phyloP scores from a whole-genome alignment of 1,140 invertebrate genomes.

The Drosophila pallidifrons region DNA sequence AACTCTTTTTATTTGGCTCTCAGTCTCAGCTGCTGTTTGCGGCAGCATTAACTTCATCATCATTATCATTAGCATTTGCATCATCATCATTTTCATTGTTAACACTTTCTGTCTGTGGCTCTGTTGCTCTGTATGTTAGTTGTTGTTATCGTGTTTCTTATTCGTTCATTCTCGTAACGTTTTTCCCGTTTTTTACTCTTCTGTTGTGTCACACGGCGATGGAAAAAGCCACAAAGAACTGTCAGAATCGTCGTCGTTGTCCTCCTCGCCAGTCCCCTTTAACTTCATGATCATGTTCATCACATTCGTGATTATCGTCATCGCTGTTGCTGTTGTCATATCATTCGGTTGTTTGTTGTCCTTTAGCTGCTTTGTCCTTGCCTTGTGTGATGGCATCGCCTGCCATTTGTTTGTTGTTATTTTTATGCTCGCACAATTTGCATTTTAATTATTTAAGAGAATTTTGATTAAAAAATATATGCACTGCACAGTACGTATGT shows the following conservation, averaged over 20 bases:
- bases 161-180: not conserved
- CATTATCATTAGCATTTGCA: constrained; percentile 26
- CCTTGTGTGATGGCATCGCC: constrained; percentile 41
- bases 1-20: constrained; percentile 16
- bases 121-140: constrained; percentile 17
- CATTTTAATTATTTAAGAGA: constrained; percentile 84
- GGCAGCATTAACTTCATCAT: constrained; percentile 23
- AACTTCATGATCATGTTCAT: constrained; percentile 42
- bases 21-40: constrained; percentile 11
- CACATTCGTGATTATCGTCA: constrained; percentile 30
- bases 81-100: constrained; percentile 58
- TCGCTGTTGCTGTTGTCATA: constrained; percentile 51
- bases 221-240: constrained; percentile 75
- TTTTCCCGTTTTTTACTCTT: constrained; percentile 25
- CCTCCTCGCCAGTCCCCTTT: constrained; percentile 2
- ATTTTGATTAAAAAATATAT: constrained; percentile 84
- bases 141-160: constrained; percentile 24
- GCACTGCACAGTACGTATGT: constrained; percentile 6
- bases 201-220: constrained; percentile 24
- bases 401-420: constrained; percentile 69
- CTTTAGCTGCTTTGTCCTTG: constrained; percentile 48
- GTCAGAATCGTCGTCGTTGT: constrained; percentile 66
- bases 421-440: constrained; percentile 81
- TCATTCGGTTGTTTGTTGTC: constrained; percentile 59
- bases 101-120: constrained; percentile 60